Percentiles rank a stretch among this genome's conserved stretches.
These are phyloP conservation scores for Crotalus viridis DNA, from an alignment of 2,113 vertebrate species.

Conservation along the genomic window DNA sequence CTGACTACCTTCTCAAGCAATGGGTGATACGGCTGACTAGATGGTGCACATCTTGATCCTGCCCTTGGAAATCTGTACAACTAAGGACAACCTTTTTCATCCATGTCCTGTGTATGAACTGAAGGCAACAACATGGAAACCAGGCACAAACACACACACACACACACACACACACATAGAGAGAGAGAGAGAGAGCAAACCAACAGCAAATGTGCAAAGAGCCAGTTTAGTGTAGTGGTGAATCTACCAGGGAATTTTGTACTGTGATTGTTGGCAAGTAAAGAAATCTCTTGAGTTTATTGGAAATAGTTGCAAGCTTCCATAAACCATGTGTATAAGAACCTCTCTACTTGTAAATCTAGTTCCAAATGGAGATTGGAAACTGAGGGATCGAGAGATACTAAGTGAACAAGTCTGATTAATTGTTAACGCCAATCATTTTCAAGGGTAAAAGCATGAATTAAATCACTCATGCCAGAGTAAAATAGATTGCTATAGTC, in stretches of 20 bases:
- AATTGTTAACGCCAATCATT: conserved; percentile 1
- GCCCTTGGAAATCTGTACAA: neutral
- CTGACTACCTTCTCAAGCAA: neutral
- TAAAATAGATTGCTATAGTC: conserved; percentile 30
- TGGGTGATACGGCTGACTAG: neutral
- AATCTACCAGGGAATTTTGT: neutral
- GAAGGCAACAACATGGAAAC: neutral
- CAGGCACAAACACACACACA: neutral
- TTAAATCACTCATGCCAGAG: conserved; percentile 16
- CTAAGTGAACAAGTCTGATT: conserved; percentile 1
- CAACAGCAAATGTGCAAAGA: no score
- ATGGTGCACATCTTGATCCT: neutral
- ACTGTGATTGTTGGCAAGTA: neutral
- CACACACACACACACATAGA: neutral
- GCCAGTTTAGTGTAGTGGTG: no score
- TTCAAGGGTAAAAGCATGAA: conserved; percentile 13
- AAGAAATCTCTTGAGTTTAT: neutral
- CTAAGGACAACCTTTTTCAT: neutral
- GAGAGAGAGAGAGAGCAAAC: no score
- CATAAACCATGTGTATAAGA: neutral
- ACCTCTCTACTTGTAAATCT: neutral
- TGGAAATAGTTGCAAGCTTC: neutral
- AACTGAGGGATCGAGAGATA: neutral
- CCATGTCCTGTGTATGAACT: neutral
- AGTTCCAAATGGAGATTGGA: neutral